These are phyloP conservation scores for Priocnemis perturbator DNA, from an alignment of 2,888 invertebrate genomes.

Conservation along the genomic window DNA sequence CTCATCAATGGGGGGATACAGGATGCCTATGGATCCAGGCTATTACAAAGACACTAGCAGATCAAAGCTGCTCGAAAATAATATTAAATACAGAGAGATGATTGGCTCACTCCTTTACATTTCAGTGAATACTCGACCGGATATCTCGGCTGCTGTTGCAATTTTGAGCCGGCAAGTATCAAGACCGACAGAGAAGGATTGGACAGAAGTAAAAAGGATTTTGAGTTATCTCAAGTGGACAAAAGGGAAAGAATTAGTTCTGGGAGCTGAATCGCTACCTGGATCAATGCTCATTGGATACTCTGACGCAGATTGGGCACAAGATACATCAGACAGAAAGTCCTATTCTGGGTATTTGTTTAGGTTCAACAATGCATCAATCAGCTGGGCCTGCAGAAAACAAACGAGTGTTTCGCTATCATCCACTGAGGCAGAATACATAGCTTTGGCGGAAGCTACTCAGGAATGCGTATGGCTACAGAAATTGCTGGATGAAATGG, in stretches of 20 bases:
- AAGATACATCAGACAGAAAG: background rate
- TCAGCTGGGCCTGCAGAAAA: background rate
- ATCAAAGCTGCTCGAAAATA: background rate
- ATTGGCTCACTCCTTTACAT: constrained; percentile 20
- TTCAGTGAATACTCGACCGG: background rate
- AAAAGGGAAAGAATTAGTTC: background rate
- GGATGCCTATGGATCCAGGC: background rate
- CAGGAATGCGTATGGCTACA: background rate
- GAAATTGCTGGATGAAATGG: background rate
- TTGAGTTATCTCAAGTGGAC: background rate
- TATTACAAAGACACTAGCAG: background rate
- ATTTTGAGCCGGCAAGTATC: background rate
- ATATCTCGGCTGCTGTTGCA: background rate
- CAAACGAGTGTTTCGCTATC: too few relatives aligned
- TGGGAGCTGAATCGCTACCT: background rate
- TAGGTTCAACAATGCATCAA: background rate
- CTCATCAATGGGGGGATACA: constrained; percentile 12
- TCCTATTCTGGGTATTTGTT: background rate
- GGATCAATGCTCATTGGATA: background rate
- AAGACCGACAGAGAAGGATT: background rate
- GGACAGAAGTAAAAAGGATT: background rate
- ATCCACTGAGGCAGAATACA: background rate
- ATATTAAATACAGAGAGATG: constrained; percentile 7
- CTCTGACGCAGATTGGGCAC: background rate
- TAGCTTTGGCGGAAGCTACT: background rate